Percentiles rank a stretch among this genome's conserved stretches.
Conservation (phyloP, 2,797 vertebrate genomes). For the Argya squamiceps region DNA sequence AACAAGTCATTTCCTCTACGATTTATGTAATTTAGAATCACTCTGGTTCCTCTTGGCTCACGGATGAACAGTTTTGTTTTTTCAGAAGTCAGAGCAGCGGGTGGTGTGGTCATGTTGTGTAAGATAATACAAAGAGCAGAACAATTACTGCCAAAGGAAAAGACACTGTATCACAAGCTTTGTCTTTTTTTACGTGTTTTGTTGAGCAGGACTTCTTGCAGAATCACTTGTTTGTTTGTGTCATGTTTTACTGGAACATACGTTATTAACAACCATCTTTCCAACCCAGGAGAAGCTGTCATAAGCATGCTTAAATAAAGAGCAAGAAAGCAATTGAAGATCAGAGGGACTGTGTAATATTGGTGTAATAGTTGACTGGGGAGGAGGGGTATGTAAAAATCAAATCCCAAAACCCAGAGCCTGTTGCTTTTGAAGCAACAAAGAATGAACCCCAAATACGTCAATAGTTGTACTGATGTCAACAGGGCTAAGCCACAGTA, state of each 20-base stretch:
- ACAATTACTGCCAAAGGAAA: constrained; percentile 44
- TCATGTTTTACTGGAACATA: background rate
- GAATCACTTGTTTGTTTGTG: constrained; percentile 10
- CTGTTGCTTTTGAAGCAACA: background rate
- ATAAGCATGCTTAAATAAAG: background rate
- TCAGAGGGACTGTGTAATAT: background rate
- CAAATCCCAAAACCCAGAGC: background rate
- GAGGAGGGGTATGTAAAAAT: background rate
- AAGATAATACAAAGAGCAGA: constrained; percentile 48
- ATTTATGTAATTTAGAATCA: background rate
- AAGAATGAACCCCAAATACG: background rate
- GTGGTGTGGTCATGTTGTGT: constrained; percentile 44
- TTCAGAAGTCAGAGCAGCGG: constrained; percentile 26
- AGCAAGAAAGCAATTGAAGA: background rate
- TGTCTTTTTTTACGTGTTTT: background rate
- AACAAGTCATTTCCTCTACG: background rate
- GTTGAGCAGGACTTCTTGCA: background rate
- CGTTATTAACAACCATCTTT: background rate
- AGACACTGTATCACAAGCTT: background rate
- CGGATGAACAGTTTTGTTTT: constrained; percentile 21
- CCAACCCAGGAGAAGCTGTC: background rate
- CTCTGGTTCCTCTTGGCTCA: constrained; percentile 32
- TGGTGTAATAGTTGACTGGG: background rate
- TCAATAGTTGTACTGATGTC: background rate
- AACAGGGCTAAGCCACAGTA: background rate